Evolutionary conservation across 2,113 vertebrate species (phyloP).

Genomic region (Pelmatolapia mariae): DNA sequence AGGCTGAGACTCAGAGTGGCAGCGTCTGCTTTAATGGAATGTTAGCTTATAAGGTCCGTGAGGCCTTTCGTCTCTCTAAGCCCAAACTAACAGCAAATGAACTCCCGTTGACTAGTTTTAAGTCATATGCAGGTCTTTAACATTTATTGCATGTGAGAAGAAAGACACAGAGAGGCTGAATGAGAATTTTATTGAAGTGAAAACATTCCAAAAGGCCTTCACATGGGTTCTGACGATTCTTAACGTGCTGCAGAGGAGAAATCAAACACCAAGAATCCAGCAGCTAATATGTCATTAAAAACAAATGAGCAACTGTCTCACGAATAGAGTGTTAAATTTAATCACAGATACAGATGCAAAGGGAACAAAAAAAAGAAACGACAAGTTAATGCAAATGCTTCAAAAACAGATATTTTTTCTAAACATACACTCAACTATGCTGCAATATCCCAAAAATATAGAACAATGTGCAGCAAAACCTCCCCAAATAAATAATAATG

Average conservation of each 20-base stretch:
- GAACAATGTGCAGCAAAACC: background rate
- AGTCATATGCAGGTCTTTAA: background rate
- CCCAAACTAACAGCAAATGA: background rate
- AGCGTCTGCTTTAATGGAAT: background rate
- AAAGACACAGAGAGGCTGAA: background rate
- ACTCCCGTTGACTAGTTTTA: background rate
- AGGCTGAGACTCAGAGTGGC: background rate
- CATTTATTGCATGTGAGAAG: background rate
- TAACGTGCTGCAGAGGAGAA: background rate
- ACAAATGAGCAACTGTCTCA: background rate
- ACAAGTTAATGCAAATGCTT: background rate
- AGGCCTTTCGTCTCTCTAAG: background rate
- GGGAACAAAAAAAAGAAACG: background rate
- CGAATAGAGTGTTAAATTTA: background rate
- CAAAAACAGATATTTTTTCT: background rate
- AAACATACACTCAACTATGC: background rate
- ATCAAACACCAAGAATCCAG: background rate
- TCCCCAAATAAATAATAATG: background rate
- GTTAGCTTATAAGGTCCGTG: background rate
- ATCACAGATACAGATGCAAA: background rate
- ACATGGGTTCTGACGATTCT: background rate
- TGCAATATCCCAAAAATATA: background rate
- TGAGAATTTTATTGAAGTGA: conserved; percentile 22
- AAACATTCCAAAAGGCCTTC: background rate
- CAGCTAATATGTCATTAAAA: background rate